Base-by-base conservation (phyloP, 1,140 invertebrate genomes). In the Hermetia illucens region DNA sequence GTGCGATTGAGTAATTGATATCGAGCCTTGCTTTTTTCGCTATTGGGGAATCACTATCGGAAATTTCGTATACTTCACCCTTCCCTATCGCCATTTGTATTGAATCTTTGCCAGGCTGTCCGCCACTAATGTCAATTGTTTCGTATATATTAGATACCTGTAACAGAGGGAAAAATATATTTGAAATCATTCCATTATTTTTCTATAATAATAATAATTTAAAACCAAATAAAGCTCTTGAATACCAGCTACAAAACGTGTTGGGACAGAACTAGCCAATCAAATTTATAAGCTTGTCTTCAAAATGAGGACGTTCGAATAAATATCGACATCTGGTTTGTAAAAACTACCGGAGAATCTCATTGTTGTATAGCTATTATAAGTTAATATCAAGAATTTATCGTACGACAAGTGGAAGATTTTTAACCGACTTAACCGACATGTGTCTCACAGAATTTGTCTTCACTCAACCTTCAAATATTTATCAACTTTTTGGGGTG, bases 91-190 rank as follows among this genome's bases (percentile, higher is more conserved):
- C 55, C 48, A 63, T 60, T 29, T 63, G 58, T 1, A 70, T 40
- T 0, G 55, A 35, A 0, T 65, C 62, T 37, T 69, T 68, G 25
- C 66, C 63, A 16, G n/a, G n/a, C n/a, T n/a, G n/a, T n/a, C n/a
- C n/a, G n/a, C 69, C 66, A 30, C 66, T 65, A 8, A 71, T 61
- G 18, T 70, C 68, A 15, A 71, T 63, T 12, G 66, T 63, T 38
- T 71, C 68, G 43, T 71, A 71, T 5, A 64, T 40, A 33, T 70
- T 55, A 15, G 51, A 46, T 0, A 59, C 57, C 57, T 60, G 29
- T 1, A 46, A 36, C 18, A 22, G 5, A 21, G 33, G 21, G 0
- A 24, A 24, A 8, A 16, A 12, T 24, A 37, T 24, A 15, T 31
- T 12, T 20, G 8, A 19, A 6, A 31, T 20, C 9, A 32, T 31